Percentiles rank a stretch among this genome's conserved stretches.
Evolutionary conservation across 2,888 invertebrate genomes (phyloP).

Genomic region (Drosophila mimica): DNA sequence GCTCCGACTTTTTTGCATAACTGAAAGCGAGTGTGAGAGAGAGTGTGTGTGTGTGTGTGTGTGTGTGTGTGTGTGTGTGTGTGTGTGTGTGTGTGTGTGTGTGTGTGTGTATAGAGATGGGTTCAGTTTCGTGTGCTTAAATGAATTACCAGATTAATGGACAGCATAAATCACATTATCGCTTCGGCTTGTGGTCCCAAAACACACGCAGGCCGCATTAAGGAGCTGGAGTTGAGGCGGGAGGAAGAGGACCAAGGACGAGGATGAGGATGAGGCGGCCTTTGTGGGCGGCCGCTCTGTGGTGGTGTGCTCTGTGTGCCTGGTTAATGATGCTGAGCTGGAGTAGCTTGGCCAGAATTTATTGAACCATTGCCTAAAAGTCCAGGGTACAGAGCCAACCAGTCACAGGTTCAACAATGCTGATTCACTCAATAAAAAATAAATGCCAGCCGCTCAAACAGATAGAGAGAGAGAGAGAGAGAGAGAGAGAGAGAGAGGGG

Average conservation of each 20-base stretch:
- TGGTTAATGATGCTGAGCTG: conserved; percentile 69
- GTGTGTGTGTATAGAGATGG: conserved; percentile 37
- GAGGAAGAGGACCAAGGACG: conserved; percentile 7
- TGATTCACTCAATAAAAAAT: conserved; percentile 78
- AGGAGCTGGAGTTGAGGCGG: conserved; percentile 41
- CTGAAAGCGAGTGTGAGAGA: neutral
- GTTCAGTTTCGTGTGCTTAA: conserved; percentile 79
- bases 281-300: conserved; percentile 73
- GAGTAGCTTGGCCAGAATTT: conserved; percentile 75
- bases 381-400: conserved; percentile 24
- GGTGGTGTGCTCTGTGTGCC: conserved; percentile 46
- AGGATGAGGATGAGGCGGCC: conserved; percentile 50
- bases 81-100: conserved; percentile 11
- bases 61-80: conserved; percentile 7
- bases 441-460: conserved; percentile 56
- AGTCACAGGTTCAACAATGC: conserved; percentile 39
- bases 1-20: conserved; percentile 40
- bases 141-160: conserved; percentile 85
- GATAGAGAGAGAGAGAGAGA: conserved; percentile 2
- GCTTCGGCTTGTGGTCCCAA: conserved; percentile 81
- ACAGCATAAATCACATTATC: conserved; percentile 85
- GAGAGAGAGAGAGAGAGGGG: neutral
- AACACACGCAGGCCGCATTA: conserved; percentile 66
- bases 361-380: conserved; percentile 83
- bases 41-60: conserved; percentile 5